phyloP scores from a whole-genome alignment of 2,888 invertebrate genomes.

The Aphodius sticticus region DNA sequence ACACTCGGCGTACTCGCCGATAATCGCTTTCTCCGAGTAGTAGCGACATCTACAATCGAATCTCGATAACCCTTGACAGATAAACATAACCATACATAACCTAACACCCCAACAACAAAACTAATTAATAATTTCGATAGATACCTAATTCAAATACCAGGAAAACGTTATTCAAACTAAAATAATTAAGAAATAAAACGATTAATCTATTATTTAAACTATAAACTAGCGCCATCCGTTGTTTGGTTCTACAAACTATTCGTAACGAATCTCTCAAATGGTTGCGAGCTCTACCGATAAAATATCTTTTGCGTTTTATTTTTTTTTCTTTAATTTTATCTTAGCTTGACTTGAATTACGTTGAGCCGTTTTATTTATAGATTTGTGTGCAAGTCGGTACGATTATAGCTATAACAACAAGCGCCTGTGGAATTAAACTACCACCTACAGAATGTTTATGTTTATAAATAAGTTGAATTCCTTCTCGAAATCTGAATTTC shows the following conservation, averaged over 20 bases:
- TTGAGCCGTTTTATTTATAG: neutral
- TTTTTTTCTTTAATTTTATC: neutral
- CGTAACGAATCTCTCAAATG: too few relatives aligned
- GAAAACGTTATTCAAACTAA: too few relatives aligned
- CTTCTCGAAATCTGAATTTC: neutral
- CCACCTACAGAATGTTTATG: neutral
- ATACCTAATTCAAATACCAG: too few relatives aligned
- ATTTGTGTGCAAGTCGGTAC: neutral
- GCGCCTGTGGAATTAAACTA: too few relatives aligned
- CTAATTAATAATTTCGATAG: neutral
- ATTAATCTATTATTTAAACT: too few relatives aligned
- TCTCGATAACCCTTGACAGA: neutral
- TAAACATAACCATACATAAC: neutral
- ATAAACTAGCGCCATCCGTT: neutral
- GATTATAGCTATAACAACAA: neutral
- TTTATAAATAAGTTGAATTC: neutral
- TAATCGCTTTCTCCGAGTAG: neutral
- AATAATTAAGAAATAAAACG: too few relatives aligned
- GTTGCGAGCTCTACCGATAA: neutral
- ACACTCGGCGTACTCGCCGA: neutral
- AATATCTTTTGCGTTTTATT: constrained; percentile 4
- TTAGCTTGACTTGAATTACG: neutral
- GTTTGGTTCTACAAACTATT: neutral
- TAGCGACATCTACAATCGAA: neutral
- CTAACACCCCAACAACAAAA: neutral